Evolutionary conservation across 2,888 invertebrate genomes (phyloP).

Genomic region (Campoletis raptor): DNA sequence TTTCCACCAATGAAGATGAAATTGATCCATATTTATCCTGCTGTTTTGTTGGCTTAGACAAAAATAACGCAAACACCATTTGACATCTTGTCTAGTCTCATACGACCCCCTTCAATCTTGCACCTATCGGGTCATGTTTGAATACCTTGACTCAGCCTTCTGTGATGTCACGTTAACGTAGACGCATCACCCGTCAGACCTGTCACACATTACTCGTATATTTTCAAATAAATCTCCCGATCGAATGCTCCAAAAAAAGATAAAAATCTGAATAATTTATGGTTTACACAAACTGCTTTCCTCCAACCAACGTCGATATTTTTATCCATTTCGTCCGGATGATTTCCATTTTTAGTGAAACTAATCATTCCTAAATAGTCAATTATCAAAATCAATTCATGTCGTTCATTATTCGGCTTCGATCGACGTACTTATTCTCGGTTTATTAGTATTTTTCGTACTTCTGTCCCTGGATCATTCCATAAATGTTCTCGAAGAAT

Average conservation of each 20-base stretch:
- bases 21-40: not conserved
- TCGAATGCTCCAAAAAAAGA: not conserved
- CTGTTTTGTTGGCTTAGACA: not conserved
- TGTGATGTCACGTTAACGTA: constrained; percentile 11
- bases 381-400: not conserved
- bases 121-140: constrained; percentile 5
- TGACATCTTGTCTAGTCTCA: constrained; percentile 23
- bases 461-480: not conserved
- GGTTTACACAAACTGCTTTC: not conserved
- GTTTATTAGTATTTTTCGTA: not conserved
- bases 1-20: not conserved
- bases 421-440: not conserved
- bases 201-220: not conserved
- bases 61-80: constrained; percentile 28
- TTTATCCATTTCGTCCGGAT: not conserved
- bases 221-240: not conserved
- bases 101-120: constrained; percentile 13
- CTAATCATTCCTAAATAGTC: not conserved
- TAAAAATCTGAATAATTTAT: constrained; percentile 9
- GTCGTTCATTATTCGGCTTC: not conserved
- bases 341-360: not conserved
- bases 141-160: constrained; percentile 13
- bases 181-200: constrained; percentile 10
- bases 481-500: not conserved
- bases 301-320: not conserved